Evolutionary conservation across 1,140 invertebrate genomes (phyloP), one percentile per base, ranked within the genome.

Genomic region (Drosophila serrata): DNA sequence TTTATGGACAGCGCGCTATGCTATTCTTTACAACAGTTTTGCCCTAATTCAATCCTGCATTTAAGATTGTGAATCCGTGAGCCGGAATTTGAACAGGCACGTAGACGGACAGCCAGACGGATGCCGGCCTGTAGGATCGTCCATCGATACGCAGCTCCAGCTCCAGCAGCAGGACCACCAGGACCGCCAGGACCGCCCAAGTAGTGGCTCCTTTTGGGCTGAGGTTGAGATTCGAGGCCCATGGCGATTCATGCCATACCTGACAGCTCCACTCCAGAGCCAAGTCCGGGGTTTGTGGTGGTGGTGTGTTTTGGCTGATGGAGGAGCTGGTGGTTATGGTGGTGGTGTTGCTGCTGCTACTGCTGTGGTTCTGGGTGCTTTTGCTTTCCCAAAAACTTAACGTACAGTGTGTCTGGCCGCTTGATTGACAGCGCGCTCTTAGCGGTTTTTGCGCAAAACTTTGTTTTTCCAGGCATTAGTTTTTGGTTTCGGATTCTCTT

Each of bases 381-480:
- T 37, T 55, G 33, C 33, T 55, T 22, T n/a, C n/a, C 51, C 51
- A 55, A 40, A 45, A 51, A 69, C 61, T 58, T 79, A 53, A 43
- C 68, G 37, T 45, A 51, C 60, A 51, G 29, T 45, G 64, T 79
- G 75, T 81, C 43, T 63, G 63, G 33, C 33, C 56, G 59, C 57
- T 75, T 81, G 79, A 81, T 70, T 81, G 79, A 80, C 79, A 65
- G 78, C 60, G 45, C 45, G 77, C 79, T 80, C 79, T 80, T 69
- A 75, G 77, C 76, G 63, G 61, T 72, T 63, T 67, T 65, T 31
- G 46, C 46, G 56, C 49, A 49, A 75, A 45, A 49, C 69, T 53
- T 53, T 65, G 60, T 76, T 76, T 51, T 53, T 77, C 62, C 72
- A 77, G 60, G 72, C 72, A 77, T 74, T 75, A 46, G 37, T 56